A percentile compares a stretch with the other conserved stretches of the same genome.
Evolutionary conservation across 2,888 invertebrate genomes (phyloP).

Genomic region (Tinea semifulvella): DNA sequence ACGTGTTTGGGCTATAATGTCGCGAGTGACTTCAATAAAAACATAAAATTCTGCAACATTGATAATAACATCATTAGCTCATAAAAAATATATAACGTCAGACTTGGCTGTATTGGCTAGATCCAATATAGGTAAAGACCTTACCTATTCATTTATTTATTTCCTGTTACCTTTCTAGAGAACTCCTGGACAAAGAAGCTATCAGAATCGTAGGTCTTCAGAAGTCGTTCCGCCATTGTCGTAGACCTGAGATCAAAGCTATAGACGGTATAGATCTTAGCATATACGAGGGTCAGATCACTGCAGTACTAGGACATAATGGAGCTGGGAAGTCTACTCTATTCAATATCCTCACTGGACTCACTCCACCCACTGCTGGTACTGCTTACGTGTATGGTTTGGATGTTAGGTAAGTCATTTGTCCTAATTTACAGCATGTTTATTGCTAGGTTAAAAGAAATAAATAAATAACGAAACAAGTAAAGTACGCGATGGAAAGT

Average conservation of each 20-base stretch:
- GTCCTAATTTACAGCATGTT: no score
- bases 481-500: no score
- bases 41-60: no score
- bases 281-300: constrained; percentile 87
- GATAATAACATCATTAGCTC: no score
- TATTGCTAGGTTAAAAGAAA: no score
- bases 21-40: no score
- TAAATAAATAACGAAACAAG: no score
- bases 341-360: constrained; percentile 84
- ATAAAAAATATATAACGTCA: no score
- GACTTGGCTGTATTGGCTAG: no score
- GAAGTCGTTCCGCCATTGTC: constrained; percentile 76
- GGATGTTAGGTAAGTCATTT: constrained; percentile 68
- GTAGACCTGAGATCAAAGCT: constrained; percentile 74
- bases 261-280: constrained; percentile 82
- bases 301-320: constrained; percentile 86
- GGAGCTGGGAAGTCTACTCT: constrained; percentile 89
- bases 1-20: no score
- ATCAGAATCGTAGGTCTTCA: constrained; percentile 78
- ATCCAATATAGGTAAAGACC: no score
- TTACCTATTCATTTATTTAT: no score
- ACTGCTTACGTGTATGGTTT: constrained; percentile 80
- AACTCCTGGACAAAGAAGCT: constrained; percentile 78
- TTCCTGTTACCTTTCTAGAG: constrained; percentile 33
- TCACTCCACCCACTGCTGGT: constrained; percentile 78